phyloP scores from a whole-genome alignment of 2,797 vertebrate species.

The Columba guinea region DNA sequence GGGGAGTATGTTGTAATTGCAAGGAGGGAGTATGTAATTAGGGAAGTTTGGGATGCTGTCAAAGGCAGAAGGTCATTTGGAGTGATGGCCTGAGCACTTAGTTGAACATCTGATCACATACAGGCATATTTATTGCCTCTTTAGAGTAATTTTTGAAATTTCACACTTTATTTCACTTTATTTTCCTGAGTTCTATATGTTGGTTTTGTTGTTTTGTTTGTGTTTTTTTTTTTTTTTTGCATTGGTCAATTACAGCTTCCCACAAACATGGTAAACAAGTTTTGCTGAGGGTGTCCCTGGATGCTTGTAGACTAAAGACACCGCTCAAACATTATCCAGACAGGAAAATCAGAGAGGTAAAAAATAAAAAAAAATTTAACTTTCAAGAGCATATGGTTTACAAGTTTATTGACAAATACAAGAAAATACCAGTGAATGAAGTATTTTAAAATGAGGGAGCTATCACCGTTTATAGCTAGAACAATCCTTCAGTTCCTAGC shows the following conservation, averaged over 20 bases:
- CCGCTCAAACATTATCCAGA: neutral
- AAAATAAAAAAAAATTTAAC: neutral
- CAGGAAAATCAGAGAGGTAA: neutral
- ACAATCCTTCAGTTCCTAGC: neutral
- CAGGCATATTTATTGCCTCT: neutral
- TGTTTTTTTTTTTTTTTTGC: neutral
- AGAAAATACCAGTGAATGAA: neutral
- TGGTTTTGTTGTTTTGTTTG: too few relatives aligned
- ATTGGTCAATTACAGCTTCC: neutral
- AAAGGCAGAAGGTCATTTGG: conserved; percentile 32
- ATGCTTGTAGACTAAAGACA: neutral
- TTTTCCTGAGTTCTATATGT: neutral
- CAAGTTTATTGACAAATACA: neutral
- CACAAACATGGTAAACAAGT: neutral
- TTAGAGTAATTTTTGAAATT: neutral
- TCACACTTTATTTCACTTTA: neutral
- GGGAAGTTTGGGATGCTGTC: conserved; percentile 27
- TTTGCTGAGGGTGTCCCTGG: neutral
- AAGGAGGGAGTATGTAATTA: conserved; percentile 29
- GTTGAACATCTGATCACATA: conserved; percentile 24
- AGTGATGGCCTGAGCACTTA: conserved; percentile 4
- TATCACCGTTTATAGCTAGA: neutral
- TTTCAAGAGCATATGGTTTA: neutral
- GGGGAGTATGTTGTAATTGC: conserved; percentile 48
- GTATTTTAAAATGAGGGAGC: neutral